These are phyloP conservation scores for Triplophysa rosa DNA, from an alignment of 2,113 vertebrate species.

Conservation along the genomic window DNA sequence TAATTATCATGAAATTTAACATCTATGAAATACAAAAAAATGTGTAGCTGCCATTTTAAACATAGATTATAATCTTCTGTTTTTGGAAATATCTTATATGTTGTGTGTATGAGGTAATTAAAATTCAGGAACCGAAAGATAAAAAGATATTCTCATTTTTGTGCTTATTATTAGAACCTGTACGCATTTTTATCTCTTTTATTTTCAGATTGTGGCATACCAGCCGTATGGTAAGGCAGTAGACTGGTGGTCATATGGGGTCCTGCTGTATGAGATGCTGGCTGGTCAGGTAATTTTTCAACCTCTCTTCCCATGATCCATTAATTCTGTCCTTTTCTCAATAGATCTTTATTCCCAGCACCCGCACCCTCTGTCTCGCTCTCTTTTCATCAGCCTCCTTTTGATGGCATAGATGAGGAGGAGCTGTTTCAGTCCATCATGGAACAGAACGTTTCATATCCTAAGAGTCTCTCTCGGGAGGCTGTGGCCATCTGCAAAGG, in stretches of 20 bases:
- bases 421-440: conserved; percentile 91
- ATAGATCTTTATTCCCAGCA: conserved; percentile 5
- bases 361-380: conserved; percentile 16
- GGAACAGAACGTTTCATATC: conserved; percentile 87
- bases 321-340: conserved; percentile 9
- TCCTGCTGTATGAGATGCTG: conserved; percentile 90
- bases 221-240: conserved; percentile 88
- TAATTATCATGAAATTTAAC: too few species aligned
- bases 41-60: too few species aligned
- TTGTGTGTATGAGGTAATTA: too few species aligned
- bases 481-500: conserved; percentile 90
- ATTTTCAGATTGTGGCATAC: conserved; percentile 85
- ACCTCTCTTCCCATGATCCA: conserved; percentile 59
- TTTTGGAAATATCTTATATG: conserved; percentile 20
- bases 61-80: background rate
- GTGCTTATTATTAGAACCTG: too few species aligned
- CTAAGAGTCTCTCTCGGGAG: conserved; percentile 85
- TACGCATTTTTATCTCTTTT: background rate
- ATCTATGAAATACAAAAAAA: too few species aligned
- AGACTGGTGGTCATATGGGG: conserved; percentile 93
- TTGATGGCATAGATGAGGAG: conserved; percentile 89
- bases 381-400: conserved; percentile 76
- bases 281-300: conserved; percentile 81
- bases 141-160: too few species aligned
- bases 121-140: too few species aligned